phyloP scores from a whole-genome alignment of 2,113 vertebrate species.

The Brachyistius frenatus region DNA sequence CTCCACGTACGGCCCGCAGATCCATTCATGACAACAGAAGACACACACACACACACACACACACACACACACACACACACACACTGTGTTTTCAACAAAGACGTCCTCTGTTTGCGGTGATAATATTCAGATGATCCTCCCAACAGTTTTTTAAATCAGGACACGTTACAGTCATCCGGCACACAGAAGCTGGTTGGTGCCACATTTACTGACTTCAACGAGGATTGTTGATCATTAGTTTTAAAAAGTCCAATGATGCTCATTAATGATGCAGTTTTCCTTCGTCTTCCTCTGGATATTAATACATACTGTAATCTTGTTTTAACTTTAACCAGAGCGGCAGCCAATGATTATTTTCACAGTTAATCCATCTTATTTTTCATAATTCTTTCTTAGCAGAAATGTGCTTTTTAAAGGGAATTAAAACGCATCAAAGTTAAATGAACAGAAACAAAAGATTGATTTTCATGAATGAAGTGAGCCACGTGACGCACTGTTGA shows the following conservation, averaged over 20 bases:
- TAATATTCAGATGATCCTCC: conserved; percentile 15
- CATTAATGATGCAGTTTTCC: not conserved
- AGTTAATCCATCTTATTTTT: not conserved
- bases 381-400: not conserved
- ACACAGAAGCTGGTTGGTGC: not conserved
- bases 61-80: conserved; percentile 15
- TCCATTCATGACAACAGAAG: conserved; percentile 5
- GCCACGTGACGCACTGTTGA: too few species aligned
- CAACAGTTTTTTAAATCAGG: not conserved
- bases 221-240: not conserved
- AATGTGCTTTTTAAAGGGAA: too few species aligned
- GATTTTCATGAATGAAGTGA: too few species aligned
- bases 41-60: conserved; percentile 27
- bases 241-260: not conserved
- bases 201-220: not conserved
- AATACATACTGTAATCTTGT: too few species aligned
- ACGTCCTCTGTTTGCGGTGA: not conserved
- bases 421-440: too few species aligned
- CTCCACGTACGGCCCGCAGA: conserved; percentile 27
- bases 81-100: conserved; percentile 38
- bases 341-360: not conserved
- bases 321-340: not conserved
- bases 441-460: too few species aligned
- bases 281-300: not conserved
- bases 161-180: not conserved